Conservation (phyloP, 2,113 vertebrate species). For the Psittacula cyanocephala region DNA sequence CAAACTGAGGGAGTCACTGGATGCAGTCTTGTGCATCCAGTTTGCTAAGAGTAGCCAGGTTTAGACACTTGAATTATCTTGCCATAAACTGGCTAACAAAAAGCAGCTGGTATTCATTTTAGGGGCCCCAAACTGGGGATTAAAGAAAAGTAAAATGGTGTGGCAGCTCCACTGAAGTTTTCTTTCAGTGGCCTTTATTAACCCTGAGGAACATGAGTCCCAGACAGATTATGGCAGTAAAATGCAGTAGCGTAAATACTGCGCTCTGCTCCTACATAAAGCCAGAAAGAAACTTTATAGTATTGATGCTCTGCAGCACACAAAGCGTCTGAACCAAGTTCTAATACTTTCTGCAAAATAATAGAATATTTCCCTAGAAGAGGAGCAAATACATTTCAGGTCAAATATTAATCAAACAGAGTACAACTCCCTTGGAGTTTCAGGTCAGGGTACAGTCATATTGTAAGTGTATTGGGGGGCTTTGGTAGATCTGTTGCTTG, state of each 20-base stretch:
- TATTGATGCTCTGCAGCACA: not conserved
- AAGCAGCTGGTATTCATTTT: constrained; percentile 5
- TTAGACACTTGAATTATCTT: not conserved
- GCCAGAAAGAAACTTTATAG: not conserved
- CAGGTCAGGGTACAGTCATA: not conserved
- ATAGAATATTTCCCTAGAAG: not conserved
- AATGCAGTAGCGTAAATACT: not conserved
- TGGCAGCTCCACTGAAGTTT: not conserved
- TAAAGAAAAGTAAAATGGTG: not conserved
- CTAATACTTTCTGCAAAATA: not conserved
- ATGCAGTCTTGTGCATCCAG: not conserved
- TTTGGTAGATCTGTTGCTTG: not conserved
- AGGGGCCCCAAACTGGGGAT: not conserved
- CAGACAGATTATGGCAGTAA: not conserved
- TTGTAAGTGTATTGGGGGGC: not conserved
- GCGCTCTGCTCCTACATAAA: not conserved
- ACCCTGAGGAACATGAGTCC: not conserved
- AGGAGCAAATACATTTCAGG: not conserved
- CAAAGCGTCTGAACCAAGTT: not conserved
- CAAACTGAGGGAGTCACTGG: not conserved
- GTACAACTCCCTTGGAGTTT: not conserved
- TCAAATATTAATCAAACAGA: not conserved
- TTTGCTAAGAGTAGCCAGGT: not conserved
- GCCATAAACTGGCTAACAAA: not conserved
- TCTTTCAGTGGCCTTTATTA: not conserved